Percentiles rank a stretch among this genome's conserved stretches.
These are phyloP conservation scores for Laticauda laticaudata DNA, from an alignment of 2,113 vertebrate genomes.

Conservation along the genomic window DNA sequence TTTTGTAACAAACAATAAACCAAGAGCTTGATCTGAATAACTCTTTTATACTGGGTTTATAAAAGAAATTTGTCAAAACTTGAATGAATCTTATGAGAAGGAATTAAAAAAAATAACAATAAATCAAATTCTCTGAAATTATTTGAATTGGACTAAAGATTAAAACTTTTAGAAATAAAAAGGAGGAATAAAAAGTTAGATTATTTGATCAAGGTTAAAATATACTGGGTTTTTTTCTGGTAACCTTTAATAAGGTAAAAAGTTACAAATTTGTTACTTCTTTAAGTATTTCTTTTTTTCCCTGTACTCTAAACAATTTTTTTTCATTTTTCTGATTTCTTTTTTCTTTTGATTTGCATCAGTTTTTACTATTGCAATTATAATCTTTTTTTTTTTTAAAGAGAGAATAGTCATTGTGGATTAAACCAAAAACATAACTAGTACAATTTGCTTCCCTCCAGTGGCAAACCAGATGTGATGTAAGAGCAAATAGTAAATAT, in stretches of 20 bases:
- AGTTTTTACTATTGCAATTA: background rate
- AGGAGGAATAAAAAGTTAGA: background rate
- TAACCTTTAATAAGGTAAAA: background rate
- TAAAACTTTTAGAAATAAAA: background rate
- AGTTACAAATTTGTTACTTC: background rate
- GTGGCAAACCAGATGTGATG: background rate
- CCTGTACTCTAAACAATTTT: background rate
- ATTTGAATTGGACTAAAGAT: background rate
- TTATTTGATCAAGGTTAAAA: background rate
- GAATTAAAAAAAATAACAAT: background rate
- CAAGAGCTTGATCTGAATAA: background rate
- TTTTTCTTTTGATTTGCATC: background rate
- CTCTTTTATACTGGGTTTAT: background rate
- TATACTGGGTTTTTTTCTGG: background rate
- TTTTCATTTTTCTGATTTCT: background rate
- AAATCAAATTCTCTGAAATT: background rate
- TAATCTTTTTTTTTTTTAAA: background rate
- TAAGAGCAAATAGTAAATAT: background rate
- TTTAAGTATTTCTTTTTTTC: background rate
- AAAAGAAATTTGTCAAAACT: background rate
- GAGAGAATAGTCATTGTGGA: background rate
- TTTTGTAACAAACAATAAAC: background rate
- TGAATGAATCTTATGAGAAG: background rate
- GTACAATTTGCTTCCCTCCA: background rate
- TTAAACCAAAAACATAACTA: background rate